These are phyloP conservation scores for Rotaria magnacalcarata DNA, from an alignment of 2,888 invertebrate genomes.

Conservation along the genomic window DNA sequence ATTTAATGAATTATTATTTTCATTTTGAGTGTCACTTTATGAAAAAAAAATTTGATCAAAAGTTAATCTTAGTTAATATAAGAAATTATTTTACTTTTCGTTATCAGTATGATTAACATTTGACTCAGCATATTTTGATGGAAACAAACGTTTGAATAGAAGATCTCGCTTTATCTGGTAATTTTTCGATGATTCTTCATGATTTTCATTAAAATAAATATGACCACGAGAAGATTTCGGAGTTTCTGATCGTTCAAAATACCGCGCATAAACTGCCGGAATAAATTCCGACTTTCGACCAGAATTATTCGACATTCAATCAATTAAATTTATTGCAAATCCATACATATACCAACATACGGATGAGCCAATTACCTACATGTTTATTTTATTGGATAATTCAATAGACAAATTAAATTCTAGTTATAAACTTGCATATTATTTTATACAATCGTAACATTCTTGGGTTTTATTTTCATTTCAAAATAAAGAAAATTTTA, in stretches of 20 bases:
- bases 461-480: too few relatives aligned
- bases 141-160: not conserved
- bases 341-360: too few relatives aligned
- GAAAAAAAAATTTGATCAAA: too few relatives aligned
- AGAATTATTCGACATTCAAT: not conserved
- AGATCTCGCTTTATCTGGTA: not conserved
- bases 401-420: too few relatives aligned
- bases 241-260: constrained; percentile 7
- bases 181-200: not conserved
- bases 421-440: too few relatives aligned
- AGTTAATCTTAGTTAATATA: too few relatives aligned
- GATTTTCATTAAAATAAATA: not conserved
- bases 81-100: not conserved
- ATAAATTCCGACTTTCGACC: not conserved
- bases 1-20: not conserved
- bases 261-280: not conserved
- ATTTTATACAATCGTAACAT: too few relatives aligned
- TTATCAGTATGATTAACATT: not conserved
- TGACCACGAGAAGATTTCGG: not conserved
- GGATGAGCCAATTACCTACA: too few relatives aligned
- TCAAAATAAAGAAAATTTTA: too few relatives aligned
- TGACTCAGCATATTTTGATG: not conserved
- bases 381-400: too few relatives aligned
- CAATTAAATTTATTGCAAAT: too few relatives aligned
- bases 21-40: not conserved